Evolutionary conservation across 2,888 invertebrate species (phyloP), one percentile per base, ranked within the genome.

Genomic region (Sipha maydis): DNA sequence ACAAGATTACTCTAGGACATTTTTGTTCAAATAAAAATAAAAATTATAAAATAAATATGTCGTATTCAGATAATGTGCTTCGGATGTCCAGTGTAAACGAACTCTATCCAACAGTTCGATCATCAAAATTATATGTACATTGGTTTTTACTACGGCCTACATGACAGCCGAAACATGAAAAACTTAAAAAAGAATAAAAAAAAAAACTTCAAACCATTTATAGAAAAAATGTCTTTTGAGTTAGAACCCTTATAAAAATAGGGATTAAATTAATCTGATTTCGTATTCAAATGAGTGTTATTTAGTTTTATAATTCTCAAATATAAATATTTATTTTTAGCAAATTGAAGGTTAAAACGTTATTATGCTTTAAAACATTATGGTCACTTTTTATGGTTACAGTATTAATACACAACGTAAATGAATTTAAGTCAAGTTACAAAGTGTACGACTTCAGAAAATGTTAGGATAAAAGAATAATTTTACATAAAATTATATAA

Each of bases 401-500:
- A 48, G 11, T 8, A 48, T 48, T 48, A 48, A 48, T 48, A 48
- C 14, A 48, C 11, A 14, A 2, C 48, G 14, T 14, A 48, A 48
- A 14, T 11, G 3, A 48, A 48, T 48, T 48, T 48, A 48, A 48
- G 48, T 48, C 2, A 48, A 48, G 14, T 48, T 48, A 48, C 9
- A 9, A 41, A 41, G 41, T 41, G 41, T 41, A 41, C 48, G 48
- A 48, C 14, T 48, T 1, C 14, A 1, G 48, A 48, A 48, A 48
- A 48, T 48, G 48, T 2, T 14, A 14, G 14, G 11, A 25, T 54
- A 79, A 79, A 79, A 79, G 79, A 79, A 61, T 79, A 79, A 61
- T 79, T 79, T 79, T 79, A 34, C 79, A 61, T 61, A 61, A 34
- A 56, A 79, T 79, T 79, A 79, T 25, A 38, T 38, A 21, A 75